Base-by-base conservation (phyloP, 2,113 vertebrate genomes). In the Cochlearius cochlearius region DNA sequence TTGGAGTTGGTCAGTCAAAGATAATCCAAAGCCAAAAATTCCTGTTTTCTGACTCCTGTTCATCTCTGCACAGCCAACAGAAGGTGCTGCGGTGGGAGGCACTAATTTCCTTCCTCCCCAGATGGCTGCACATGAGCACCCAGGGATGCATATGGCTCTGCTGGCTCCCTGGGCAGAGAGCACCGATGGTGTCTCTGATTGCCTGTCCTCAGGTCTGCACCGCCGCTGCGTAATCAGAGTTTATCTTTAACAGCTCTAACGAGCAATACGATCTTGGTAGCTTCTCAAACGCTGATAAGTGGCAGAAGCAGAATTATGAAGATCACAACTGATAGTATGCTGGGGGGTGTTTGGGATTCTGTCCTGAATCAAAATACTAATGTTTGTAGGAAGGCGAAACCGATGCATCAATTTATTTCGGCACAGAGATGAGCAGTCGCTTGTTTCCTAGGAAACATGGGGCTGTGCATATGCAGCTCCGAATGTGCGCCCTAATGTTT, bases 371-470 rank as follows among this genome's bases (percentile, higher is more conserved):
- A 45, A 92, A 96, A 87, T 47, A 69, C 96, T 94, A 18, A 81
- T 32, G 64, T 93, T 94, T 95, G 45, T 74, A 80, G 92, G 76
- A 78, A 93, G 82, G 69, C 2, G 3, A 93, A 95, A 93, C 82
- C 5, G 56, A 94, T 86, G 92, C 86, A 11, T 96, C 94, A 58
- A 63, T 97, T 98, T 85, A 94, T 95, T 97, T 97, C 58, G 50
- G 91, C 80, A 27, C 68, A 29, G 90, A 95, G 95, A 97, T 81
- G 95, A 98, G 93, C 93, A 95, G 38, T 90, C 10, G 2, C 90
- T 96, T 60, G 97, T 97, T 98, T 98, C 98, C 97, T 97, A 97
- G 97, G 98, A 98, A 97, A 98, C 96, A 39, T 53, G 49, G 83
- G 80, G 67, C 88, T 96, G 95, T 89, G 96, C 94, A 95, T 96